Evolutionary conservation across 2,888 invertebrate species (phyloP).

Genomic region (Drosophila sordidula): DNA sequence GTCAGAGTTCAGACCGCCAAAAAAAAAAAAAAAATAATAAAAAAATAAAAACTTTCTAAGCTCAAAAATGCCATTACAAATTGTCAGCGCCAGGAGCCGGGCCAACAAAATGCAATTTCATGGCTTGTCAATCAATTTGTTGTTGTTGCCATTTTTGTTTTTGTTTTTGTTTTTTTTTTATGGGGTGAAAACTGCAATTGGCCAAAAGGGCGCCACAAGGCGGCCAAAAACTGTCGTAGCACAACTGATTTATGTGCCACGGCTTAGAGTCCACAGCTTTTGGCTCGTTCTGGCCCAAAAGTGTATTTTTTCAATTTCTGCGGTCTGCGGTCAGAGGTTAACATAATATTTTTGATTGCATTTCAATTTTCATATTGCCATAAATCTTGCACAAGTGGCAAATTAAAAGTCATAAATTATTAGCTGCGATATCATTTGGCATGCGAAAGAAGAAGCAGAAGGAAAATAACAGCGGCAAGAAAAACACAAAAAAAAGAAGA

Average conservation of each 20-base stretch:
- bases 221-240: conserved; percentile 57
- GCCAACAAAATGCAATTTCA: conserved; percentile 73
- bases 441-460: conserved; percentile 25
- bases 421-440: conserved; percentile 49
- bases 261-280: conserved; percentile 13
- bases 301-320: conserved; percentile 20
- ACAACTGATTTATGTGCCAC: conserved; percentile 54
- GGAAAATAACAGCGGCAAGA: no score
- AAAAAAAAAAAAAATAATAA: conserved; percentile 4
- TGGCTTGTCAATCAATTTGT: conserved; percentile 81
- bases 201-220: conserved; percentile 66
- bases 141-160: conserved; percentile 16
- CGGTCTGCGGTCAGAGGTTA: conserved; percentile 69
- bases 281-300: conserved; percentile 8
- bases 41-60: conserved; percentile 41
- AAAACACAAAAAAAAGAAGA: no score
- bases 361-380: conserved; percentile 74
- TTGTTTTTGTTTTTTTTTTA: background rate
- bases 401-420: conserved; percentile 82
- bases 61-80: conserved; percentile 48
- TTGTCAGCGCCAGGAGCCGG: conserved; percentile 44
- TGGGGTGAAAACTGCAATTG: conserved; percentile 14
- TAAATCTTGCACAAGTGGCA: conserved; percentile 76
- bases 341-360: conserved; percentile 81
- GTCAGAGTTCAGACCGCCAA: conserved; percentile 44